These are phyloP conservation scores for Eretmocerus hayati DNA, from an alignment of 2,888 invertebrate species.

Conservation along the genomic window DNA sequence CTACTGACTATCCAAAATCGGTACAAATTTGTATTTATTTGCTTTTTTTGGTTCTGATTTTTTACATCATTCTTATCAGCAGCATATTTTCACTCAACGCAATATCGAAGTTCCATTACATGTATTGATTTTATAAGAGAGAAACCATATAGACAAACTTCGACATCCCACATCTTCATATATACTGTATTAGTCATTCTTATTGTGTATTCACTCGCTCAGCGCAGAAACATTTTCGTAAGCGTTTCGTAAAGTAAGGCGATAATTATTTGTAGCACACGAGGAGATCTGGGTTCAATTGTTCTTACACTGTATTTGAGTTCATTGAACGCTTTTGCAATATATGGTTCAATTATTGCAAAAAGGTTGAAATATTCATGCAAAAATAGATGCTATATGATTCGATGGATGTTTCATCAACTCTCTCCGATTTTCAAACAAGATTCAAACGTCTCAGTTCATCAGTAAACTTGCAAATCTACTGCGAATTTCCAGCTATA, in stretches of 20 bases:
- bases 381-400: conserved; percentile 47
- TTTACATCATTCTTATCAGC: conserved; percentile 22
- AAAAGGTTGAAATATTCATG: conserved; percentile 51
- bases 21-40: conserved; percentile 33
- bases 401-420: neutral
- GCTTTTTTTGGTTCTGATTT: conserved; percentile 11
- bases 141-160: conserved; percentile 35
- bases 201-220: too few relatives aligned
- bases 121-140: conserved; percentile 20
- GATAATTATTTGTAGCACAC: too few relatives aligned
- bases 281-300: too few relatives aligned
- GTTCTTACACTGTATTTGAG: too few relatives aligned
- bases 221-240: conserved; percentile 10
- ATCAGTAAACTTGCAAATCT: too few relatives aligned
- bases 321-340: too few relatives aligned
- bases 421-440: too few relatives aligned
- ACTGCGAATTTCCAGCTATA: neutral
- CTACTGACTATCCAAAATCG: conserved; percentile 16
- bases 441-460: too few relatives aligned
- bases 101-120: conserved; percentile 31
- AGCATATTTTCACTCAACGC: conserved; percentile 25
- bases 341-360: too few relatives aligned
- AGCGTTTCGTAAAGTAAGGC: neutral
- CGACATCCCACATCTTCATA: too few relatives aligned
- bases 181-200: too few relatives aligned